Evolutionary conservation across 2,797 vertebrate genomes (phyloP).

Genomic region (Channa striata): DNA sequence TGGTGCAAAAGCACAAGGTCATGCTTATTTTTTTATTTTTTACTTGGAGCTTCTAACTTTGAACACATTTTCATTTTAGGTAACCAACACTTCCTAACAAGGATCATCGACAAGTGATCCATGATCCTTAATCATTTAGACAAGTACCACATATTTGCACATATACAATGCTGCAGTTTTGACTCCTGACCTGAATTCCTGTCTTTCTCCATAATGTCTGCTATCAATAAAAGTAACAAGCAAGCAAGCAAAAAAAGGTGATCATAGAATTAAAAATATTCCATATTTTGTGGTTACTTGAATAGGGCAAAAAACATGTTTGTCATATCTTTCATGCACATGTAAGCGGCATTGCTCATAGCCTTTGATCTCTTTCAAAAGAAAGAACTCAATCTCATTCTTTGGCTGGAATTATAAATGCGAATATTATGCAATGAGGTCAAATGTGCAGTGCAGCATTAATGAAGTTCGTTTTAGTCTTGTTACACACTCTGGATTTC

Average conservation of each 20-base stretch:
- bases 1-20: conserved; percentile 26
- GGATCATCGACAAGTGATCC: conserved; percentile 23
- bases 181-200: too few species aligned
- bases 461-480: conserved; percentile 66
- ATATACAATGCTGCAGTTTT: too few species aligned
- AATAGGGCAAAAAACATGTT: conserved; percentile 10
- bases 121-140: too few species aligned
- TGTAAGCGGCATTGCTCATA: conserved; percentile 31
- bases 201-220: too few species aligned
- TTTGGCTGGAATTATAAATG: conserved; percentile 47
- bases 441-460: conserved; percentile 66
- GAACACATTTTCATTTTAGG: conserved; percentile 12
- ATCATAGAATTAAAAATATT: too few species aligned
- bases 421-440: conserved; percentile 56
- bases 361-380: conserved; percentile 53
- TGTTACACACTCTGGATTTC: conserved; percentile 53
- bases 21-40: conserved; percentile 4
- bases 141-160: too few species aligned
- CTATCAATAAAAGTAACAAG: too few species aligned
- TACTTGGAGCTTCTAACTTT: conserved; percentile 30
- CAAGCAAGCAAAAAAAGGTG: too few species aligned
- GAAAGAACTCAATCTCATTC: conserved; percentile 60
- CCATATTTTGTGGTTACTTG: not conserved
- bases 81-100: conserved; percentile 26
- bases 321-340: conserved; percentile 26